Evolutionary conservation across 2,797 vertebrate genomes (phyloP).

Genomic region (Kryptopterus vitreolus): DNA sequence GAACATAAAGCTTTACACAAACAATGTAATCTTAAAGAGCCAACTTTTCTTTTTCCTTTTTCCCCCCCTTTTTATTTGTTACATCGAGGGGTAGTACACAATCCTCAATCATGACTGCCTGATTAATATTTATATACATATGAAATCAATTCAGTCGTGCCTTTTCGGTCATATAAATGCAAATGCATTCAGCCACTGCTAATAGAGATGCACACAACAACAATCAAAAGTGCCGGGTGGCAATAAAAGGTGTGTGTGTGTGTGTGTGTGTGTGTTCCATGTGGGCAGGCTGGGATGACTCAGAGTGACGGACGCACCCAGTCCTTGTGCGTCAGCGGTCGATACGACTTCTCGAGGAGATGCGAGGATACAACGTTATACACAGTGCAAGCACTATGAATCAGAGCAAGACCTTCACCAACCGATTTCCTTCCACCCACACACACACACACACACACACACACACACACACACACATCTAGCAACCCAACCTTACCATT

Average conservation of each 20-base stretch:
- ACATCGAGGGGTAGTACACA: background rate
- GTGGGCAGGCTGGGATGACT: slow-evolving; percentile 52
- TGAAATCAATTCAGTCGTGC: background rate
- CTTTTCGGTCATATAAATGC: slow-evolving; percentile 8
- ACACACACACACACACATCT: background rate
- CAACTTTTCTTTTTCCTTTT: background rate
- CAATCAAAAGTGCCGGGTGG: background rate
- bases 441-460: background rate
- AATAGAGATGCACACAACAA: background rate
- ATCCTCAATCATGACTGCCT: background rate
- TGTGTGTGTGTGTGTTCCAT: slow-evolving; percentile 26
- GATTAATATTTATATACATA: slow-evolving; percentile 3
- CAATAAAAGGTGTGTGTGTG: slow-evolving; percentile 10
- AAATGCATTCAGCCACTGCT: background rate
- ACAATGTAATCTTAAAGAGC: background rate
- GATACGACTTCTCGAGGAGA: slow-evolving; percentile 42
- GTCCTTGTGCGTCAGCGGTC: slow-evolving; percentile 38
- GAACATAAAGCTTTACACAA: background rate
- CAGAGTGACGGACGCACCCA: slow-evolving; percentile 52
- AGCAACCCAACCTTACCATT: too few relatives aligned
- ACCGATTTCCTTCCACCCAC: background rate
- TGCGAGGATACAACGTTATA: slow-evolving; percentile 28
- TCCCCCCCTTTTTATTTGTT: too few relatives aligned
- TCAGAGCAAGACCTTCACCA: background rate
- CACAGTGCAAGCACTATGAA: slow-evolving; percentile 1